Conservation (phyloP, 2,797 vertebrate genomes). For the Notolepis coatsorum region DNA sequence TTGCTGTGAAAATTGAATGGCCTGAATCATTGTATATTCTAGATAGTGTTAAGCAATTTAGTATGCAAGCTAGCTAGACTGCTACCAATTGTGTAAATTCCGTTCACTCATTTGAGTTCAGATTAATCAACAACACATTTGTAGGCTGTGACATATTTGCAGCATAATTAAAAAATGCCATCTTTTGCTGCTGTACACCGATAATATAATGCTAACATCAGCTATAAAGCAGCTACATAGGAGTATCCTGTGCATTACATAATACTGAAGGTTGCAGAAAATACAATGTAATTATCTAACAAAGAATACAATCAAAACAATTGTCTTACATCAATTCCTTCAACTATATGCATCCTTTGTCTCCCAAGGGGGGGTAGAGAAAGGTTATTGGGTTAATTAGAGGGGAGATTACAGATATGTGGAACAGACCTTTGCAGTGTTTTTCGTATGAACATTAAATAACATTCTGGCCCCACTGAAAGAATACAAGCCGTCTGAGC, state of each 20-base stretch:
- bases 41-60: slow-evolving; percentile 52
- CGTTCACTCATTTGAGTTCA: slow-evolving; percentile 20
- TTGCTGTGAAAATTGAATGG: slow-evolving; percentile 26
- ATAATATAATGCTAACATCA: slow-evolving; percentile 24
- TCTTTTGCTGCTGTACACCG: slow-evolving; percentile 2
- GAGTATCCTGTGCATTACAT: slow-evolving; percentile 38
- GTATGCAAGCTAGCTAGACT: slow-evolving; percentile 50
- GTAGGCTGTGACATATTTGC: slow-evolving; percentile 1
- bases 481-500: not conserved
- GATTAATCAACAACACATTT: slow-evolving; percentile 9
- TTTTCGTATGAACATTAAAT: slow-evolving; percentile 22
- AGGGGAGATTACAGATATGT: slow-evolving; percentile 32
- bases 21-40: slow-evolving; percentile 29
- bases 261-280: slow-evolving; percentile 41
- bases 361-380: not conserved
- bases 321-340: slow-evolving; percentile 23
- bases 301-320: slow-evolving; percentile 31
- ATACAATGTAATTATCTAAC: slow-evolving; percentile 38
- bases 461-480: not conserved
- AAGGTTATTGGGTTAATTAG: slow-evolving; percentile 37
- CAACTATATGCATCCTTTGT: not conserved
- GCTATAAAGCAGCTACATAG: slow-evolving; percentile 59
- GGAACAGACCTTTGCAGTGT: slow-evolving; percentile 17
- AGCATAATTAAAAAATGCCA: slow-evolving; percentile 4
- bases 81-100: slow-evolving; percentile 32